These are phyloP conservation scores for Scolopax rusticola DNA, from an alignment of 2,797 vertebrate genomes.

Conservation along the genomic window DNA sequence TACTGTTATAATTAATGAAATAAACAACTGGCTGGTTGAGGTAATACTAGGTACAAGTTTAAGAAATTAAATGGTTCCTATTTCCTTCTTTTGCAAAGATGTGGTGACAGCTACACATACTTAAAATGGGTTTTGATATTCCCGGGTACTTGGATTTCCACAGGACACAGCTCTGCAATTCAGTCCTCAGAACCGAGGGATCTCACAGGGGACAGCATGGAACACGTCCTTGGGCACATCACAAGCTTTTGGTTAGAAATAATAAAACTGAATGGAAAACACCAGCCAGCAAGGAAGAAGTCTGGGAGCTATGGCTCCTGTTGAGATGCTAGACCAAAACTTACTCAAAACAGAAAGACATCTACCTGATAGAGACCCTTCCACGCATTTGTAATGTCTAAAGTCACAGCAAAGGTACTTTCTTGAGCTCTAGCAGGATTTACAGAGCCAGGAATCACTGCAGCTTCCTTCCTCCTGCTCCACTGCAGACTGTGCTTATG, in stretches of 20 bases:
- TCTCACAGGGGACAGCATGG: background rate
- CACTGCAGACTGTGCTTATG: background rate
- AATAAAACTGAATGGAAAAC: background rate
- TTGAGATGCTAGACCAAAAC: background rate
- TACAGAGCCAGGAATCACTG: background rate
- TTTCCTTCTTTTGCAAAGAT: background rate
- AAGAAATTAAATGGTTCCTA: background rate
- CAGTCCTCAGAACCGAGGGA: background rate
- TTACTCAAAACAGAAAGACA: background rate
- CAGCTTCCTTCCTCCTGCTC: background rate
- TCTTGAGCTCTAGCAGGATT: background rate
- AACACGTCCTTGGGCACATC: background rate
- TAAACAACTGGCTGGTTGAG: background rate
- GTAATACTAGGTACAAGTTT: background rate
- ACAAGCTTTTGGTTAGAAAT: background rate
- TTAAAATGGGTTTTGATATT: background rate
- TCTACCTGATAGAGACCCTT: background rate
- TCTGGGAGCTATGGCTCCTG: fast-evolving
- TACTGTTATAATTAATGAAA: background rate
- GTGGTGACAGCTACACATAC: fast-evolving
- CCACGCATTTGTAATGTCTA: background rate
- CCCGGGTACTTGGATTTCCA: background rate
- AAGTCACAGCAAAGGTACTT: background rate
- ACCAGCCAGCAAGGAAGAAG: background rate
- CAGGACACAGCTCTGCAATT: background rate